Evolutionary conservation across 92 coral and sea anemone genomes (phyloP).

Genomic region (Phenganax marumi): DNA sequence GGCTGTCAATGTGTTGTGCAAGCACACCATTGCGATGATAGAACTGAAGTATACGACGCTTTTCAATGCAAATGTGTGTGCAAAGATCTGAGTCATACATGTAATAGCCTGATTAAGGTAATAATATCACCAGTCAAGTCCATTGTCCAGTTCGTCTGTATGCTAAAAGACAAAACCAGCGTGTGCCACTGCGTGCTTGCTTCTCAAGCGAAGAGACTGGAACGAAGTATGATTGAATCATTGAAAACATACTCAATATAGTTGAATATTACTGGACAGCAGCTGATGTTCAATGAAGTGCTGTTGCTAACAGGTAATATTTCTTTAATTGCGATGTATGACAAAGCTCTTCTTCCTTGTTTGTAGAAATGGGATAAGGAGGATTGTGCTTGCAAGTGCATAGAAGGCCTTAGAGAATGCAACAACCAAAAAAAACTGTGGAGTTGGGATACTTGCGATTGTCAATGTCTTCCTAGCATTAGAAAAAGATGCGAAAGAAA

Average conservation of each 20-base stretch:
- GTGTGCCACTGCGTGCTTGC: no score
- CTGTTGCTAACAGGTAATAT: background rate
- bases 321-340: background rate
- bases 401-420: background rate
- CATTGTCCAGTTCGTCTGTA: background rate
- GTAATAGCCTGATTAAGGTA: conserved; percentile 5
- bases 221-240: no score
- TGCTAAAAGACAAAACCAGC: background rate
- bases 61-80: conserved; percentile 5
- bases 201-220: no score
- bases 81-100: background rate
- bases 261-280: no score
- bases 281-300: background rate
- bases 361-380: conserved; percentile 23
- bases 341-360: background rate
- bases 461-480: conserved; percentile 59
- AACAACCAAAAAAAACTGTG: conserved; percentile 38
- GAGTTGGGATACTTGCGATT: conserved; percentile 70
- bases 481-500: conserved; percentile 44
- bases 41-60: conserved; percentile 12
- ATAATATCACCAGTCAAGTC: background rate
- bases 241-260: no score
- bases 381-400: conserved; percentile 11
- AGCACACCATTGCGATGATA: conserved; percentile 11
- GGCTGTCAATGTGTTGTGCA: conserved; percentile 17